phyloP scores from a whole-genome alignment of 53 echinoderm and acorn worm genomes.

The Astropecten irregularis region DNA sequence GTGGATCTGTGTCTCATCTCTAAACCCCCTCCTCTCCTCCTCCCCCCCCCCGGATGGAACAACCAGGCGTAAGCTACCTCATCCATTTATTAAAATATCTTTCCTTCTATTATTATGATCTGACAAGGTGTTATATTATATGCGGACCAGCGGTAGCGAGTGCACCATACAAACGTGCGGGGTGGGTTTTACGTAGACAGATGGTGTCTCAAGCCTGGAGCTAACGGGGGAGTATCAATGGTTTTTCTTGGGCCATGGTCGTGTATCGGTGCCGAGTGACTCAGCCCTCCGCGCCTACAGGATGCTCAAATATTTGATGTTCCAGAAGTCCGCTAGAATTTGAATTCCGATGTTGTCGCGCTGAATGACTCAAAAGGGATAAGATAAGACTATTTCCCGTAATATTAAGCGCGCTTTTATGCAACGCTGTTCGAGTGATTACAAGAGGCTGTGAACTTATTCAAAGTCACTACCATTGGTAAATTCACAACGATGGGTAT shows the following conservation, averaged over 20 bases:
- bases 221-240: constrained; percentile 33
- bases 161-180: too few relatives aligned
- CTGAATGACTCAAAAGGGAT: constrained; percentile 1
- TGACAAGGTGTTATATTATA: not conserved
- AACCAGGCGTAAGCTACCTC: not conserved
- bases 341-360: constrained; percentile 51
- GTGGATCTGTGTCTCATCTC: not conserved
- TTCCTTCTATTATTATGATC: not conserved
- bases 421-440: too few relatives aligned
- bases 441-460: too few relatives aligned
- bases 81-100: constrained; percentile 21
- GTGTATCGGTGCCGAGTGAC: constrained; percentile 11
- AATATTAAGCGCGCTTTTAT: too few relatives aligned
- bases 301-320: constrained; percentile 58
- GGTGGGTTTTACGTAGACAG: constrained; percentile 38
- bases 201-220: constrained; percentile 31
- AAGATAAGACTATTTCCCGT: too few relatives aligned
- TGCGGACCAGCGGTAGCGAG: not conserved
- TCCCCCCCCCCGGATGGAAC: not conserved
- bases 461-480: too few relatives aligned
- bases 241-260: constrained; percentile 1
- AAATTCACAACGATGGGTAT: too few relatives aligned
- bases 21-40: not conserved
- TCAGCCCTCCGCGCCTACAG: constrained; percentile 19
- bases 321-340: constrained; percentile 30